These are phyloP conservation scores for Perognathus longimembris DNA, from an alignment of 2,113 vertebrate genomes.

Conservation along the genomic window DNA sequence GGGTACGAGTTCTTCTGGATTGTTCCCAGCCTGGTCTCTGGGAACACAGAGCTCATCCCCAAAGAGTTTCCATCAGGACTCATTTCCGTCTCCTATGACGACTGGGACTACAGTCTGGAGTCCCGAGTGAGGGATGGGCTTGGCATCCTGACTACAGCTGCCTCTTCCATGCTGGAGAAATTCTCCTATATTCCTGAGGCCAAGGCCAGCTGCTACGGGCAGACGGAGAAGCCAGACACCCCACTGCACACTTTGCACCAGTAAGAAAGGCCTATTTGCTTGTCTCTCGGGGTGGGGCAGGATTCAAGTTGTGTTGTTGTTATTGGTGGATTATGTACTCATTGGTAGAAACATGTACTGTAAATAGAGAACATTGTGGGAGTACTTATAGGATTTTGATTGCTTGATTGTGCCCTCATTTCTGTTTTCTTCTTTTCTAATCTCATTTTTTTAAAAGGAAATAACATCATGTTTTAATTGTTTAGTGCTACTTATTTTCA, in stretches of 20 bases:
- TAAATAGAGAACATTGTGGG: not conserved
- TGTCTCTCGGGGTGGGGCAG: not conserved
- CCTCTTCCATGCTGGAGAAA: conserved; percentile 95
- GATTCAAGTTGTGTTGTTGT: rapidly evolving
- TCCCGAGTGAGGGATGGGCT: conserved; percentile 94
- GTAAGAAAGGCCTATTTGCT: conserved; percentile 86
- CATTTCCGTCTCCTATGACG: conserved; percentile 96
- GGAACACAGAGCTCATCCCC: conserved; percentile 94
- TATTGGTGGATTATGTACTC: not conserved
- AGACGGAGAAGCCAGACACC: conserved; percentile 91
- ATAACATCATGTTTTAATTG: not conserved
- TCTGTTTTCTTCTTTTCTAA: not conserved
- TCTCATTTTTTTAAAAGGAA: not conserved
- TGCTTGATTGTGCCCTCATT: not conserved
- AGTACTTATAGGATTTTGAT: not conserved
- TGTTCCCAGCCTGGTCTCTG: conserved; percentile 94
- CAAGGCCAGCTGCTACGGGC: conserved; percentile 95
- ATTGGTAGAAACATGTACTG: not conserved
- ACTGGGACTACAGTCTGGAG: conserved; percentile 98
- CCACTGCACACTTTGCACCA: conserved; percentile 94
- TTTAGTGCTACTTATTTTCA: not conserved
- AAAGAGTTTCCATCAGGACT: conserved; percentile 96
- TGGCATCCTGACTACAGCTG: conserved; percentile 96
- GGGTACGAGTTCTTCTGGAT: conserved; percentile 99
- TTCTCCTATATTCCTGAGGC: conserved; percentile 96